A percentile compares a stretch with the other conserved stretches of the same genome.
phyloP scores from a whole-genome alignment of 2,888 invertebrate species.

The Eupithecia inturbata region DNA sequence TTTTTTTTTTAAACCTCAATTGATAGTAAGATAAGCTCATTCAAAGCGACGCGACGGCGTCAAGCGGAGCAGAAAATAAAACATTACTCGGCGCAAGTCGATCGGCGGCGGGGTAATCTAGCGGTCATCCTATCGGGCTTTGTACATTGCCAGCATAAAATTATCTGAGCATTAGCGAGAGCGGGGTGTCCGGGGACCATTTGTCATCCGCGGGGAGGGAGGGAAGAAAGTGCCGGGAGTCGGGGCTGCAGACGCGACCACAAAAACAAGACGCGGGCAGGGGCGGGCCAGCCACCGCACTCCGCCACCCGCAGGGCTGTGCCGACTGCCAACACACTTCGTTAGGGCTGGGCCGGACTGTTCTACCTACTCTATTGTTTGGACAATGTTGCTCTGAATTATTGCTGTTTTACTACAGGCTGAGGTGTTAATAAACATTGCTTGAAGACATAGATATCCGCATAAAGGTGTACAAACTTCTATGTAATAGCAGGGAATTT shows the following conservation, averaged over 20 bases:
- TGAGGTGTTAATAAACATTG: slow-evolving; percentile 35
- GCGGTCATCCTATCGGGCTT: slow-evolving; percentile 69
- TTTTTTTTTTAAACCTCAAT: neutral
- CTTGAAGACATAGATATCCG: neutral
- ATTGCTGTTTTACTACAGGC: slow-evolving; percentile 41
- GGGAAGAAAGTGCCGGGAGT: slow-evolving; percentile 74
- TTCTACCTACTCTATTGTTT: slow-evolving; percentile 48
- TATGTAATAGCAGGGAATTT: slow-evolving; percentile 23
- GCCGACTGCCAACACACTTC: slow-evolving; percentile 53
- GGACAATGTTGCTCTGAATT: slow-evolving; percentile 52
- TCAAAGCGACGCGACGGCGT: slow-evolving; percentile 64
- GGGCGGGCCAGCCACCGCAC: slow-evolving; percentile 73
- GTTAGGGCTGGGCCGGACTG: slow-evolving; percentile 51
- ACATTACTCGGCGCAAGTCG: slow-evolving; percentile 75
- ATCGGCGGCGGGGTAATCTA: slow-evolving; percentile 77
- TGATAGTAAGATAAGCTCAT: slow-evolving; percentile 65
- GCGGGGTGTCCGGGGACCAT: slow-evolving; percentile 79
- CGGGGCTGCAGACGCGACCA: slow-evolving; percentile 81
- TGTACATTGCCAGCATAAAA: slow-evolving; percentile 78
- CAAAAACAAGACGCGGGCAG: slow-evolving; percentile 80
- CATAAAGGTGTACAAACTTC: neutral
- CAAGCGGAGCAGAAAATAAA: slow-evolving; percentile 72
- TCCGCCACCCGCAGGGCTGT: slow-evolving; percentile 67
- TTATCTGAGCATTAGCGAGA: slow-evolving; percentile 80
- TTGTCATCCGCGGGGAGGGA: slow-evolving; percentile 78